Evolutionary conservation across 2,888 invertebrate species (phyloP).

Genomic region (Ommatoiulus sabulosus): DNA sequence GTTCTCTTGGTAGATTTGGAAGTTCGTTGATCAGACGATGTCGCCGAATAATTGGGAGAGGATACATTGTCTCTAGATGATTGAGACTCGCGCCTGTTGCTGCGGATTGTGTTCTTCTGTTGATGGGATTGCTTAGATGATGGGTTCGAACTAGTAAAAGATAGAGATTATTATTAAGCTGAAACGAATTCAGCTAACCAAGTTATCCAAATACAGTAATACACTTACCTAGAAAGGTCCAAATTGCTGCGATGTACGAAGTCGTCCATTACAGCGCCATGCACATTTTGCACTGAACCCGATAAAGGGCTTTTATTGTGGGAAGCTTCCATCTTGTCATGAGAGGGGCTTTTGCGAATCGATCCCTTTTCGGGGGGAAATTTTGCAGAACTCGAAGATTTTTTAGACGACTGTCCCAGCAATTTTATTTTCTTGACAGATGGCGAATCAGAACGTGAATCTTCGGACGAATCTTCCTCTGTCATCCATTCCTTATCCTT

Average conservation of each 20-base stretch:
- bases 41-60: background rate
- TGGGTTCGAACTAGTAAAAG: background rate
- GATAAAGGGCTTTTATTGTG: background rate
- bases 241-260: background rate
- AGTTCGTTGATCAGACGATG: background rate
- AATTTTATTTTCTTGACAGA: background rate
- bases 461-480: background rate
- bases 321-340: background rate
- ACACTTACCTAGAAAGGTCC: background rate
- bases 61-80: background rate
- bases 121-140: background rate
- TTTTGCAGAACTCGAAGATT: background rate
- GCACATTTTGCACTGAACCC: background rate
- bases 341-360: background rate
- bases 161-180: background rate
- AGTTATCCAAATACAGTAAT: background rate
- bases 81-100: background rate
- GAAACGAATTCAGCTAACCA: background rate
- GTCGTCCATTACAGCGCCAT: background rate
- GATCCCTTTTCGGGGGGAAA: background rate
- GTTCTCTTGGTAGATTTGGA: background rate
- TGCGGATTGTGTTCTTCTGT: background rate
- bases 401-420: background rate
- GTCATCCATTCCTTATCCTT: background rate
- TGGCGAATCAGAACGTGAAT: background rate